phyloP scores from a whole-genome alignment of 1,140 invertebrate species.

The Drosophila funebris region DNA sequence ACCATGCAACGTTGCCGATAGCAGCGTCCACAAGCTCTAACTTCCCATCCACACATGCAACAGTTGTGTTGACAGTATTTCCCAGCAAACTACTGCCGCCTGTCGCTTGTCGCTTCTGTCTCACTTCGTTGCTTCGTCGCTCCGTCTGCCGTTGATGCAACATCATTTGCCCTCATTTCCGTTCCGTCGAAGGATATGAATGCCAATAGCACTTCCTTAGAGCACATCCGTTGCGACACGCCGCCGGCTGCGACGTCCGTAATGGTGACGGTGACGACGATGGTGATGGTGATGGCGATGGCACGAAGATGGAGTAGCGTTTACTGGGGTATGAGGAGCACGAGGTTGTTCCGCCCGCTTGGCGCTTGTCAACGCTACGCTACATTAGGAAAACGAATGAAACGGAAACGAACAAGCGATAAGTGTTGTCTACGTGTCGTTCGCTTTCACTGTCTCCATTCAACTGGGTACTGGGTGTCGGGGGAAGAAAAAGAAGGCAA shows the following conservation, averaged over 20 bases:
- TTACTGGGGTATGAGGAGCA: neutral
- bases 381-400: slow-evolving; percentile 81
- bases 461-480: slow-evolving; percentile 1
- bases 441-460: slow-evolving; percentile 45
- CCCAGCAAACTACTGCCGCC: neutral
- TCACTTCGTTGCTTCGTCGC: neutral
- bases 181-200: slow-evolving; percentile 68
- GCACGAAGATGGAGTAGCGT: neutral
- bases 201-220: slow-evolving; percentile 73
- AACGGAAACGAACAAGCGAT: slow-evolving; percentile 82
- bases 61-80: slow-evolving; percentile 57
- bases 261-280: neutral
- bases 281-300: neutral
- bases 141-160: slow-evolving; percentile 46
- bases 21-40: neutral
- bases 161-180: slow-evolving; percentile 59
- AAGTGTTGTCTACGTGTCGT: slow-evolving; percentile 77
- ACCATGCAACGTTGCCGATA: slow-evolving; percentile 43
- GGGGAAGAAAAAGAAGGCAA: neutral
- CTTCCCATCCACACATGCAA: slow-evolving; percentile 50
- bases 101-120: neutral
- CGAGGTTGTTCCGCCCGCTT: slow-evolving; percentile 45
- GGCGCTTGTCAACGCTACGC: slow-evolving; percentile 76
- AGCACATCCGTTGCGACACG: slow-evolving; percentile 66
- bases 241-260: slow-evolving; percentile 13